phyloP scores from a whole-genome alignment of 2,888 invertebrate genomes.

The Elegia similella region DNA sequence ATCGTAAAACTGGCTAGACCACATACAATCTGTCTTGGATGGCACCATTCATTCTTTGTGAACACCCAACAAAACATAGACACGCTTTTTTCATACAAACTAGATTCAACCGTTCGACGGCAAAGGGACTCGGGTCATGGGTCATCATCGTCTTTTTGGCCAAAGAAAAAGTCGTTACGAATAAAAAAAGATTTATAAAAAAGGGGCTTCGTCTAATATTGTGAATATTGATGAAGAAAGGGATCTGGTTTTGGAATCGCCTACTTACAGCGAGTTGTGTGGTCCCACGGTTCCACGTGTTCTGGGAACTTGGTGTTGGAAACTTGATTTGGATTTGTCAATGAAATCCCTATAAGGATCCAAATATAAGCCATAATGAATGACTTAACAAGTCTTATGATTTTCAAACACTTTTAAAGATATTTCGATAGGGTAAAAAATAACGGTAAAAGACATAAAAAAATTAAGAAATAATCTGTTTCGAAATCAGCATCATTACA shows the following conservation, averaged over 20 bases:
- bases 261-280: constrained; percentile 59
- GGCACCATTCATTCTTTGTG: constrained; percentile 51
- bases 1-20: constrained; percentile 46
- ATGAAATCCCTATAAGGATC: constrained; percentile 27
- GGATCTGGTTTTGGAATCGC: constrained; percentile 74
- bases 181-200: constrained; percentile 63
- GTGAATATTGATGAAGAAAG: constrained; percentile 82
- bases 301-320: constrained; percentile 50
- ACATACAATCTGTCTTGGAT: constrained; percentile 57
- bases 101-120: constrained; percentile 64
- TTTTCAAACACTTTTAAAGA: too few species aligned
- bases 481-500: too few species aligned
- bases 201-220: constrained; percentile 78
- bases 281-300: constrained; percentile 76
- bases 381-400: neutral
- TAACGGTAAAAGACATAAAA: neutral
- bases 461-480: neutral
- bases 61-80: constrained; percentile 50
- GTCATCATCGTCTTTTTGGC: constrained; percentile 72
- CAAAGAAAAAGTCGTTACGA: constrained; percentile 76
- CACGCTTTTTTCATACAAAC: constrained; percentile 74
- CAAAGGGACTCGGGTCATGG: constrained; percentile 70
- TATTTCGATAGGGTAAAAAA: too few species aligned
- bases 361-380: constrained; percentile 24
- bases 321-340: constrained; percentile 49